Base-by-base conservation (phyloP, 2,797 vertebrate species). In the Myotis findleyi region DNA sequence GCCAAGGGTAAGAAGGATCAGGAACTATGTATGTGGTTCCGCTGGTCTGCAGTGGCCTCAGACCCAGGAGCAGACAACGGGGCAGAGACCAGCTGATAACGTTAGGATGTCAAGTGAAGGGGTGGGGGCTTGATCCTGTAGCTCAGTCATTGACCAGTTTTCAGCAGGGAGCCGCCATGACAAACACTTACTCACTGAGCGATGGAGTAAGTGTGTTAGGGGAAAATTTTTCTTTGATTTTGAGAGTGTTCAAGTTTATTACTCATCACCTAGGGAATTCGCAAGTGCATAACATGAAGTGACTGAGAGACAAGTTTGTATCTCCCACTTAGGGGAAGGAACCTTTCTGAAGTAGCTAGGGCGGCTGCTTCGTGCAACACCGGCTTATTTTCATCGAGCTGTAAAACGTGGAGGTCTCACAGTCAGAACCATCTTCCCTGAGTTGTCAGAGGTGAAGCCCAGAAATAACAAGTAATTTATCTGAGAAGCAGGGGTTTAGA, bases 131-230 rank as follows among this genome's bases (percentile, higher is more conserved):
- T 79, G 7, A 91, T 30, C 73, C n/a, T 86, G 6, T 7, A 84
- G 18, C 16, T 38, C 25, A 81, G 49, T 21, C 62, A 89, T 0
- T 72, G 77, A 73, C 87, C n/a, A 79, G 30, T 80, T 80, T 91
- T 91, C 71, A 84, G 55, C 47, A 91, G 72, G 27, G 77, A 89
- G 64, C 33, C 92, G 16, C 79, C 23, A 53, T 66, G 47, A 49
- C 64, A 94, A 73, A 68, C 69, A 82, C 38, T 85, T 80, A 81
- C 41, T 95, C 69, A 89, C n/a, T 80, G 79, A 95, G 59, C 55
- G 33, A 93, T 77, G 13, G 87, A 87, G 77, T 77, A 72, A 62
- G 77, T 68, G 17, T 47, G 72, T 79, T 53, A 69, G 64, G 69
- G 47, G 69, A 55, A 94, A 84, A 51, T 79, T 87, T 87, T 87